Evolutionary conservation across 92 coral and sea anemone species (phyloP), one percentile per base, ranked within the genome.

Genomic region (Zoanthus solanderi): DNA sequence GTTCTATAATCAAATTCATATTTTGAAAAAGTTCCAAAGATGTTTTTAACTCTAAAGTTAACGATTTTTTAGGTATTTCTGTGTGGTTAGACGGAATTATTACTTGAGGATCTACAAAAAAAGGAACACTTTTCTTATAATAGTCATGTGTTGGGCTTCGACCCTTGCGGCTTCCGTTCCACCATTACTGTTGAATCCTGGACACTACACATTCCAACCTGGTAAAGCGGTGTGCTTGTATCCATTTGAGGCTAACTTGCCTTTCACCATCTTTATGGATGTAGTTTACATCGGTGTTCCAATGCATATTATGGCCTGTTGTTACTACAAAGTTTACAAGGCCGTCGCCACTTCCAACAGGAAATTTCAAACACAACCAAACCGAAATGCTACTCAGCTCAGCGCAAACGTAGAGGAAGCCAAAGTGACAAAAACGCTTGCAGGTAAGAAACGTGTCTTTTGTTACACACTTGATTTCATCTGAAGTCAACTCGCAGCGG

Each of bases 161-260:
- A 90, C 91, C 14, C 54, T 91, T 6, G 7, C 78, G 29, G 96
- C 89, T 16, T 91, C 96, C 7, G 83, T 91, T 1, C 93, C 94
- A 7, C 94, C 94, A 3, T 60, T 91, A 48, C 87, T 89, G 66
- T 42, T 94, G 53, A 23, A 83, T 45, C 84, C 84, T 5, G 92
- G 91, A 16, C 87, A 92, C 9, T 94, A 88, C 89, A 63, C 89
- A 5, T 94, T 94, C 72, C 96, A 91, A 60, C 94, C 96, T 0
- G 96, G 96, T 0, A 94, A 94, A 84, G 95, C 91, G 9, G 92
- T 94, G 93, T 94, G 97, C 63, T 32, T 94, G 28, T 92, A 92
- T 88, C 87, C 96, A n/a, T 94, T 94, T 32, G 91, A 94, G 72
- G 87, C 91, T 17, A 87, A 94, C 84, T 53, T 91, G 8, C 89